These are phyloP conservation scores for Mayetiola destructor DNA, from an alignment of 2,888 invertebrate species.

Conservation along the genomic window DNA sequence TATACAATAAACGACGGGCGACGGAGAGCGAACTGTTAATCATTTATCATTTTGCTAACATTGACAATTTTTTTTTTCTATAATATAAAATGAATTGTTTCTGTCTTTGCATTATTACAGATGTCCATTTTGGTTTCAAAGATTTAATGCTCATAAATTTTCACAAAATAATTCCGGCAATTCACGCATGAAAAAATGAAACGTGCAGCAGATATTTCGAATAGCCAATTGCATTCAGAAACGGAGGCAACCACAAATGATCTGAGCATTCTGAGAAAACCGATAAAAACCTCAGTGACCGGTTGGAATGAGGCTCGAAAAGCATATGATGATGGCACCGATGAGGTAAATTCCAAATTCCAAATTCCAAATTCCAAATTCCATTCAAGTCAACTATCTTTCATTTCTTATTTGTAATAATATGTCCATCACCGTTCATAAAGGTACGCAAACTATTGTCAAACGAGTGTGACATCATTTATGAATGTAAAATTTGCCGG, in stretches of 20 bases:
- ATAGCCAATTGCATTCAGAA: neutral
- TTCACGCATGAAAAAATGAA: neutral
- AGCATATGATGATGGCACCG: constrained; percentile 58
- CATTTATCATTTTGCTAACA: no score
- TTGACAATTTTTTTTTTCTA: no score
- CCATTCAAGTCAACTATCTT: constrained; percentile 15
- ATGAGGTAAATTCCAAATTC: constrained; percentile 42
- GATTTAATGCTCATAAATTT: no score
- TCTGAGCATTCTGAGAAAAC: constrained; percentile 45
- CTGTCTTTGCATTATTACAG: no score
- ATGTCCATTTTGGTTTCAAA: no score
- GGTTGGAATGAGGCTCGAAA: constrained; percentile 56
- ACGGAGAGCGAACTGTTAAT: no score
- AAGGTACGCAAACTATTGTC: constrained; percentile 59
- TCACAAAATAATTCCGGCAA: no score
- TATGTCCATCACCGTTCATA: no score
- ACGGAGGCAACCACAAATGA: constrained; percentile 27
- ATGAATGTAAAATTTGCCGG: constrained; percentile 78
- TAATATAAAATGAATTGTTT: no score
- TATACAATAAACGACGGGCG: no score
- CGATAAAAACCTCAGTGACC: constrained; percentile 51
- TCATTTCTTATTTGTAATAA: constrained; percentile 29
- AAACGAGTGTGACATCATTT: constrained; percentile 75
- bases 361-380: constrained; percentile 7
- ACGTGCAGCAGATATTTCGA: neutral